phyloP scores from a whole-genome alignment of 2,888 invertebrate species.

The Drosophila putrida region DNA sequence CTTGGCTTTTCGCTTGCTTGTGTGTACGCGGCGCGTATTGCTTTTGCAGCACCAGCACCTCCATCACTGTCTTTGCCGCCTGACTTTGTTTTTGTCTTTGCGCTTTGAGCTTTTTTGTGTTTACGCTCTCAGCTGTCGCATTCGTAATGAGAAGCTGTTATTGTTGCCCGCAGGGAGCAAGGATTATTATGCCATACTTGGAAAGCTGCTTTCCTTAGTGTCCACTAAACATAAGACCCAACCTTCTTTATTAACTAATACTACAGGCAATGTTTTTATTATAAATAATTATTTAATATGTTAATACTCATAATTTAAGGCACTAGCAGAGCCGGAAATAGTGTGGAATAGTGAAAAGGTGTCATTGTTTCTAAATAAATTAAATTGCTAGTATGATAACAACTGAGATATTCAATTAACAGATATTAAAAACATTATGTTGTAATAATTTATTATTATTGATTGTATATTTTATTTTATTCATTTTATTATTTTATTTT shows the following conservation, averaged over 20 bases:
- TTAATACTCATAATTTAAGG: too few species aligned
- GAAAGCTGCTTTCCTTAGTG: constrained; percentile 18
- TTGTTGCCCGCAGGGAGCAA: constrained; percentile 5
- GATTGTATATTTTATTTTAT: too few species aligned
- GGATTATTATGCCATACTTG: constrained; percentile 20
- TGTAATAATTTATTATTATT: too few species aligned
- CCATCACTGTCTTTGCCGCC: constrained; percentile 37
- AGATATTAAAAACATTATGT: too few species aligned
- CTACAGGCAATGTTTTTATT: constrained; percentile 8
- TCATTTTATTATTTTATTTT: too few species aligned
- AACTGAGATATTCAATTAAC: too few species aligned
- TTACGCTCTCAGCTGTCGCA: constrained; percentile 53
- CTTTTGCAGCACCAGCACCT: constrained; percentile 46
- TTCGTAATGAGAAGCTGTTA: constrained; percentile 22
- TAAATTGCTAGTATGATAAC: too few species aligned
- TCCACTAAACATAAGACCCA: constrained; percentile 20
- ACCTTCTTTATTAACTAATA: background rate
- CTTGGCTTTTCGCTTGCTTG: constrained; percentile 63
- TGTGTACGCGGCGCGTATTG: constrained; percentile 55
- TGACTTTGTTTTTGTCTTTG: constrained; percentile 28
- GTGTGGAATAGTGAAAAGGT: too few species aligned
- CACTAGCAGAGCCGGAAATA: too few species aligned
- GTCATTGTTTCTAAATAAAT: too few species aligned
- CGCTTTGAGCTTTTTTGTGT: constrained; percentile 43
- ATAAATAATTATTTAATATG: too few species aligned